Percentiles rank a stretch among this genome's conserved stretches.
Evolutionary conservation across 2,797 vertebrate species (phyloP).

Genomic region (Pipistrellus kuhlii): DNA sequence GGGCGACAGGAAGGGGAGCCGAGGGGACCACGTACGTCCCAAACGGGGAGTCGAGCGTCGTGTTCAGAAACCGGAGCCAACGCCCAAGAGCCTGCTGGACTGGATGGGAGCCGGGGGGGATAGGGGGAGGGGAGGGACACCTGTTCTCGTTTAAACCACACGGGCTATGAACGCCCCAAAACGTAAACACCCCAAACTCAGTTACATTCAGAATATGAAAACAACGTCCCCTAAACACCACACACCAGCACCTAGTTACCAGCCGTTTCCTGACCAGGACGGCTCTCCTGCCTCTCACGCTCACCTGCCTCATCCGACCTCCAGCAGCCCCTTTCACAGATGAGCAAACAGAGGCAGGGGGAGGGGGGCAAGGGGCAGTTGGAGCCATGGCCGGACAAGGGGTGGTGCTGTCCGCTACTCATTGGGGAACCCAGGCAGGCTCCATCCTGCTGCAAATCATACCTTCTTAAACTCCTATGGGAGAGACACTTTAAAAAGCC

Average conservation of each 20-base stretch:
- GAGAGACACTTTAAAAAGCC: not conserved
- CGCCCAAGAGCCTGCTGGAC: not conserved
- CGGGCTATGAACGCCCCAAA: not conserved
- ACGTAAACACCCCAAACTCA: not conserved
- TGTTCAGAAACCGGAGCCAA: not conserved
- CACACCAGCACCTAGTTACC: accelerated
- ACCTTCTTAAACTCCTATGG: not conserved
- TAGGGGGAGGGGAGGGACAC: accelerated
- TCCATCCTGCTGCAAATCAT: not conserved
- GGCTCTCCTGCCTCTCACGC: accelerated
- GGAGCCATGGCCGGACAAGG: accelerated
- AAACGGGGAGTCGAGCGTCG: not conserved
- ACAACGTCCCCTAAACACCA: accelerated
- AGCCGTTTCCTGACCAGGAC: accelerated
- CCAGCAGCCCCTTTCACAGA: too few species aligned
- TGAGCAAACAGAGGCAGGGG: not conserved
- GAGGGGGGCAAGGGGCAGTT: accelerated
- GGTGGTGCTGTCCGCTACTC: not conserved
- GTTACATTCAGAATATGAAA: not conserved
- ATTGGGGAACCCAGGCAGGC: accelerated
- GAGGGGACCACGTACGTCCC: not conserved
- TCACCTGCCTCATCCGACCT: accelerated
- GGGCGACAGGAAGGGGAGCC: not conserved
- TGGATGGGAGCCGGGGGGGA: not conserved
- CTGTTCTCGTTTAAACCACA: not conserved